Conservation (phyloP, 2,113 vertebrate species). For the Microtus oregoni region DNA sequence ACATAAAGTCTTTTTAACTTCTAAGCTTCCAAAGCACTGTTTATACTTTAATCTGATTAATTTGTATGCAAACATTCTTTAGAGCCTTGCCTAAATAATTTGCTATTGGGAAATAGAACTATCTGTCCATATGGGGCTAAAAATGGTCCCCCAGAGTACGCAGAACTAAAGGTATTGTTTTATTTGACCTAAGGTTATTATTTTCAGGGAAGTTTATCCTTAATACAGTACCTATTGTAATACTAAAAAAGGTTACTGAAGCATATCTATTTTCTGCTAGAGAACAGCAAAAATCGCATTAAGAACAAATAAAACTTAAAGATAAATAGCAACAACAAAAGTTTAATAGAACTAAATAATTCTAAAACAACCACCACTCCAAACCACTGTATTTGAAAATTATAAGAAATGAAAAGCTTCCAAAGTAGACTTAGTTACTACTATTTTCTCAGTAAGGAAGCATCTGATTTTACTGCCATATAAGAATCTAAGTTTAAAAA, state of each 20-base stretch:
- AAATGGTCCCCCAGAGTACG: neutral
- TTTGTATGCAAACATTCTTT: neutral
- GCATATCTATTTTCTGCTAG: neutral
- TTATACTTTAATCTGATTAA: constrained; percentile 37
- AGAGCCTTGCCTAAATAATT: constrained; percentile 50
- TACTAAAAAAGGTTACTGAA: constrained; percentile 34
- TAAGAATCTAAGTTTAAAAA: constrained; percentile 29
- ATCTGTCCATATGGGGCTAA: neutral
- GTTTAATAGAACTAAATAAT: neutral
- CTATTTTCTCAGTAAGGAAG: constrained; percentile 49
- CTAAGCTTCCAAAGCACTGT: neutral
- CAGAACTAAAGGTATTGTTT: constrained; percentile 45
- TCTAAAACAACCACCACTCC: constrained; percentile 30
- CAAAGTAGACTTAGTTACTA: constrained; percentile 25
- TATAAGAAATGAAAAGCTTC: constrained; percentile 28
- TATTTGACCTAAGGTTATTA: neutral
- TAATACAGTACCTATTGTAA: neutral
- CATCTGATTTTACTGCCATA: constrained; percentile 18
- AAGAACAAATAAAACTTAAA: constrained; percentile 41
- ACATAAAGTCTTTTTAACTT: neutral
- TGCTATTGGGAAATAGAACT: neutral
- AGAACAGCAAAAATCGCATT: neutral
- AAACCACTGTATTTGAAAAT: constrained; percentile 50
- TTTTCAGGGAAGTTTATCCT: neutral
- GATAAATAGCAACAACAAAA: constrained; percentile 48